Base-by-base conservation (phyloP, 2,113 vertebrate species). In the Lucifuga dentata region DNA sequence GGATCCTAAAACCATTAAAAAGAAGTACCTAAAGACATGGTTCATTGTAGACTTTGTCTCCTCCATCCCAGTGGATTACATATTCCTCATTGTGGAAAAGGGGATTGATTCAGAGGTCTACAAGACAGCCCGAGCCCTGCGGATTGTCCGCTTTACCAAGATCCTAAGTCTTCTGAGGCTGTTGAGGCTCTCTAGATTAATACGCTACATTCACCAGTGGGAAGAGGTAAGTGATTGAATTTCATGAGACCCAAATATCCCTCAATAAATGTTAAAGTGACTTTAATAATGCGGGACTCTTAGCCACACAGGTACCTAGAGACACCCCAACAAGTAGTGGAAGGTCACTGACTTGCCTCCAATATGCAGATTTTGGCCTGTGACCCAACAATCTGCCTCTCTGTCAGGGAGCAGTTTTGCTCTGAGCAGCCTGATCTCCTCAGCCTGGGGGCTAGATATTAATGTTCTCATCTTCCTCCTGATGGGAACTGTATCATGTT, bases 1-100 rank as follows among this genome's bases (percentile, higher is more conserved):
- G 90, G 96, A 99, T 86, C 97, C 98, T 0, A 90, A 96, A 74
- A 94, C 94, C 83, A 99, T 99, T 86, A 98, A 99, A 92, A 95
- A 90, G 86, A 97, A 95, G 72, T 99, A 99, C 82, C 89, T 99
- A 80, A 97, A 95, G 91, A 98, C 97, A 0, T 99, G 98, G 98
- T 99, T 99, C 17, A 93, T 99, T 77, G 98, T 99, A 85, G 98
- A 99, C 88, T 99, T 98, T 59, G 93, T 99, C 82, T 98, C 97
- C 41, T 99, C 98, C 88, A 99, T 99, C 88, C 98, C 97, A 0
- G 97, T 99, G 96, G 97, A 99, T 94, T 99, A 99, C 44, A 98
- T 99, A 88, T 99, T 98, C 90, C 94, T 99, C 75, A 99, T 99
- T 5, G 97, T 99, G 90, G 97, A 99, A 90, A 95, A 95, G 78